Conservation (phyloP, 2,888 invertebrate species). For the Galeopsomyia nigrocyanea region DNA sequence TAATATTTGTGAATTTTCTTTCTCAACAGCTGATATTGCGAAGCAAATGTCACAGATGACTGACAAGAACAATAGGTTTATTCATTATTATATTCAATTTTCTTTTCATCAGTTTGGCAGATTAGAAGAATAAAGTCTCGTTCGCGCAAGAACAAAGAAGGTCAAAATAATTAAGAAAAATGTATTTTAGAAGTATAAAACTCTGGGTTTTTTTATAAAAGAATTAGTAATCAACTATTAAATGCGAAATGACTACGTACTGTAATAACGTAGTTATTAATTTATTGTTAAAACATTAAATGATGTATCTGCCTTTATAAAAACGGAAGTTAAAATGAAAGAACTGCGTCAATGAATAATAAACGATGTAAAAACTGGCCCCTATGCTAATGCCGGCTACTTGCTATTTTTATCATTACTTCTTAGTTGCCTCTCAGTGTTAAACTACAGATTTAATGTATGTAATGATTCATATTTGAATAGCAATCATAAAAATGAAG, state of each 20-base stretch:
- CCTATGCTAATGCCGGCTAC: slow-evolving; percentile 68
- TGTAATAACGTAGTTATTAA: neutral
- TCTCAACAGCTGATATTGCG: slow-evolving; percentile 26
- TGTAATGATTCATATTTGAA: neutral
- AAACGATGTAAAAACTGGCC: slow-evolving; percentile 64
- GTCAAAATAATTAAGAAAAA: slow-evolving; percentile 15
- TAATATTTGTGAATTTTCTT: slow-evolving; percentile 32
- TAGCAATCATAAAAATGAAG: slow-evolving; percentile 1
- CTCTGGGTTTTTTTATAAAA: slow-evolving; percentile 1
- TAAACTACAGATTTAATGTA: neutral
- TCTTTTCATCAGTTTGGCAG: slow-evolving; percentile 45
- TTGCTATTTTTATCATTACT: slow-evolving; percentile 53
- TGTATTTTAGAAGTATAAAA: slow-evolving; percentile 25
- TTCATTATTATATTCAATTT: slow-evolving; percentile 35
- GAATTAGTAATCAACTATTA: neutral
- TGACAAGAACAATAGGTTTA: slow-evolving; percentile 37
- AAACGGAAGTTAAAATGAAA: slow-evolving; percentile 43
- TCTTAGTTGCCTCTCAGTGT: slow-evolving; percentile 30
- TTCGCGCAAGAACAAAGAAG: slow-evolving; percentile 21
- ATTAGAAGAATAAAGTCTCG: slow-evolving; percentile 32
- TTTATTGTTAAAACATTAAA: slow-evolving; percentile 33
- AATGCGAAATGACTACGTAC: slow-evolving; percentile 27
- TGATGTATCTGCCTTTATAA: slow-evolving; percentile 28
- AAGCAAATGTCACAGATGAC: slow-evolving; percentile 18
- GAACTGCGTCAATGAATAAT: slow-evolving; percentile 49